Conservation (phyloP, 2,888 invertebrate genomes). For the Agrochola circellaris region DNA sequence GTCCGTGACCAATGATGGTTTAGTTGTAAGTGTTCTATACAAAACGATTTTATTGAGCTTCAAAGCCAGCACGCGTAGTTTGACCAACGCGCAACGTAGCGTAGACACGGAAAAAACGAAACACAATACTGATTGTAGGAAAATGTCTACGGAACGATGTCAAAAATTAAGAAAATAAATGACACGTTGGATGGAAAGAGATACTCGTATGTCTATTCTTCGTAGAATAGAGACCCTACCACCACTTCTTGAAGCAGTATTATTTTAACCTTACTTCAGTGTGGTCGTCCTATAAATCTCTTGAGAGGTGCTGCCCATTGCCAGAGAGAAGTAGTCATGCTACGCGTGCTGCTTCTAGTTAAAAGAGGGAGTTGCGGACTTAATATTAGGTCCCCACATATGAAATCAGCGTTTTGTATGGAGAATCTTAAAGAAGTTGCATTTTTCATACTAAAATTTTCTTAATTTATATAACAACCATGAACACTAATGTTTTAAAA, state of each 20-base stretch:
- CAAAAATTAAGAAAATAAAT: neutral
- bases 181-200: neutral
- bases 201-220: neutral
- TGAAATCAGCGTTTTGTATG: too few relatives aligned
- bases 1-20: neutral
- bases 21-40: neutral
- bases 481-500: too few relatives aligned
- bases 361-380: neutral
- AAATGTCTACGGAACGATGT: too few relatives aligned
- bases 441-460: too few relatives aligned
- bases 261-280: neutral
- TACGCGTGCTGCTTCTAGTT: neutral
- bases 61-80: neutral
- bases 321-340: neutral
- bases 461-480: too few relatives aligned
- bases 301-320: neutral
- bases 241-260: neutral
- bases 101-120: neutral
- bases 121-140: too few relatives aligned
- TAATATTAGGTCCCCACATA: too few relatives aligned
- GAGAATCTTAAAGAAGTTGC: too few relatives aligned
- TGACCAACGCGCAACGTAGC: neutral
- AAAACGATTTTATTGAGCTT: neutral
- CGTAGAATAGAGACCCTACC: neutral
- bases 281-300: too few relatives aligned